These are phyloP conservation scores for Tursiops truncatus DNA, from an alignment of 2,113 vertebrate genomes.

Conservation along the genomic window DNA sequence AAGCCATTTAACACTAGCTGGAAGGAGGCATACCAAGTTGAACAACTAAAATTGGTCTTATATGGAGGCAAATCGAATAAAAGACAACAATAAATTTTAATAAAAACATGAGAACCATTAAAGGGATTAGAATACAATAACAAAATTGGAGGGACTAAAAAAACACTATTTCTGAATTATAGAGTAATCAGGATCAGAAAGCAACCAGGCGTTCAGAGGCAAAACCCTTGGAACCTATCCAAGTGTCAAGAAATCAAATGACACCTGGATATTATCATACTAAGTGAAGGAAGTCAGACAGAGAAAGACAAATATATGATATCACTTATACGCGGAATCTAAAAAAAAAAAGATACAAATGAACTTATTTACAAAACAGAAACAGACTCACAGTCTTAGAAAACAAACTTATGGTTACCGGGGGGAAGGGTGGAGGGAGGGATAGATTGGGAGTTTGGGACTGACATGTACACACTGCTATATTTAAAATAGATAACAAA, in stretches of 20 bases:
- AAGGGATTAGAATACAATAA: not conserved
- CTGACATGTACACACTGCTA: too few relatives aligned
- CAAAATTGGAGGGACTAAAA: not conserved
- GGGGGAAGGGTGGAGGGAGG: too few relatives aligned
- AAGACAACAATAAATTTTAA: conserved; percentile 16
- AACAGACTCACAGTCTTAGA: too few relatives aligned
- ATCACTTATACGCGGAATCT: not conserved
- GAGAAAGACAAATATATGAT: not conserved
- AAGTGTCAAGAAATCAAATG: not conserved
- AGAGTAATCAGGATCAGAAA: not conserved
- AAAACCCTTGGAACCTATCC: conserved; percentile 1
- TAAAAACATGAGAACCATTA: not conserved
- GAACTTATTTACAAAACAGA: too few relatives aligned
- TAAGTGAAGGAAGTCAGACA: not conserved
- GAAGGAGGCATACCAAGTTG: not conserved
- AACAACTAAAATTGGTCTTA: not conserved
- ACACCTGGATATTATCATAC: not conserved
- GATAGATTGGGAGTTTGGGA: too few relatives aligned
- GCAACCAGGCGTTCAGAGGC: not conserved
- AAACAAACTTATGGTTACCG: too few relatives aligned
- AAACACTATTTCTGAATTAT: not conserved
- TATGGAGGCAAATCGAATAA: not conserved
- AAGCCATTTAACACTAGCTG: not conserved
- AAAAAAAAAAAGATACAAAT: not conserved
- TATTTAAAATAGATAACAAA: too few relatives aligned